Conservation (phyloP, 2,113 vertebrate genomes). For the Suricata suricatta region DNA sequence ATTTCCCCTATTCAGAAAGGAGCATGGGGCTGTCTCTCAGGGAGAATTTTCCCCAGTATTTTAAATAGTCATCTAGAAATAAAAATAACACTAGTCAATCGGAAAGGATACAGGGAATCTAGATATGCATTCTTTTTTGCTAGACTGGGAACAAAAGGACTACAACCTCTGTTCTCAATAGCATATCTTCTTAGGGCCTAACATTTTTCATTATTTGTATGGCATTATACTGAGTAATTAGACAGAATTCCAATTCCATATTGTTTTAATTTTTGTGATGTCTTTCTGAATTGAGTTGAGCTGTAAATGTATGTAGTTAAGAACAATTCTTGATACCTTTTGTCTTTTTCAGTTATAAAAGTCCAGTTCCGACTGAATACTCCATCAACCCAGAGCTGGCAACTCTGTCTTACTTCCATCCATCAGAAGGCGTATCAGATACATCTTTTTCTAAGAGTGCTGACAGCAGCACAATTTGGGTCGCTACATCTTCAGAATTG, state of each 20-base stretch:
- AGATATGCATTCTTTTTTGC: background rate
- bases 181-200: background rate
- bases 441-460: slow-evolving; percentile 51
- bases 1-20: background rate
- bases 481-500: background rate
- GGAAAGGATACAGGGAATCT: background rate
- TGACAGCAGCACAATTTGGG: background rate
- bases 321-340: background rate
- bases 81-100: background rate
- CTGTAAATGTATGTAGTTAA: background rate
- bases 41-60: background rate
- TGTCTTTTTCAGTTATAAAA: slow-evolving; percentile 60
- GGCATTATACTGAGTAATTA: background rate
- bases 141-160: background rate
- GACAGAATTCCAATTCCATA: background rate
- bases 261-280: slow-evolving; percentile 8
- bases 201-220: background rate
- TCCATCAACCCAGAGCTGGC: background rate
- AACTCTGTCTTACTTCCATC: slow-evolving; percentile 15
- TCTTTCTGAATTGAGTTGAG: background rate
- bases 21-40: background rate
- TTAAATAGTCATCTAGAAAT: background rate
- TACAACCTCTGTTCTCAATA: background rate
- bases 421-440: slow-evolving; percentile 1
- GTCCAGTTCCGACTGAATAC: fast-evolving